Conservation (phyloP, 2,797 vertebrate species). For the Arnoldichthys spilopterus region DNA sequence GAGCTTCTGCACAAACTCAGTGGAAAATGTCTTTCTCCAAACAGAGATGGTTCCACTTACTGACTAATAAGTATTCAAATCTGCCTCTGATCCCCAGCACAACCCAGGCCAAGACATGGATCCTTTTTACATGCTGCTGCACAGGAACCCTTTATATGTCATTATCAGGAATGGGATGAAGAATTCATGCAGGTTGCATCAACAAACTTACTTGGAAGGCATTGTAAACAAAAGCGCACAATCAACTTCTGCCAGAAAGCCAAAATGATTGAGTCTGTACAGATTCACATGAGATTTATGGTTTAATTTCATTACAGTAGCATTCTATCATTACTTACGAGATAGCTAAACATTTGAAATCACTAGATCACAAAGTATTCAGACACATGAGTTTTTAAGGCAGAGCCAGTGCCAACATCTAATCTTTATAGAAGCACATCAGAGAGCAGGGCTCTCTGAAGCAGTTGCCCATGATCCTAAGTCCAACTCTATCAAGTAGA, state of each 20-base stretch:
- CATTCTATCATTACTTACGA: not conserved
- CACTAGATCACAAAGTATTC: too few species aligned
- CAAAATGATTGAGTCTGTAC: not conserved
- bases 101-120: not conserved
- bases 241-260: too few species aligned
- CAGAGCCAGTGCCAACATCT: too few species aligned
- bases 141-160: not conserved
- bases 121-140: not conserved
- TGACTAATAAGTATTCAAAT: conserved; percentile 9
- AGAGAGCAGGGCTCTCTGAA: too few species aligned
- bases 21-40: conserved; percentile 67
- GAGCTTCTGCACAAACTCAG: conserved; percentile 69
- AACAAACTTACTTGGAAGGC: not conserved
- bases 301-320: not conserved
- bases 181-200: too few species aligned
- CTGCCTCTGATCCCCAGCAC: conserved; percentile 11
- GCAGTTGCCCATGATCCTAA: too few species aligned
- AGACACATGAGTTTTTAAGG: too few species aligned
- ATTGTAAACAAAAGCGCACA: not conserved
- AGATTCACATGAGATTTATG: not conserved
- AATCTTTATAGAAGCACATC: too few species aligned
- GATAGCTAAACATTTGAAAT: not conserved
- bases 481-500: not conserved
- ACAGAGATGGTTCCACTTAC: conserved; percentile 4
- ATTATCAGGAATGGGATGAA: not conserved